A percentile compares a stretch with the other conserved stretches of the same genome.
These are phyloP conservation scores for Drosophila nasuta DNA, from an alignment of 1,140 invertebrate genomes.

Conservation along the genomic window DNA sequence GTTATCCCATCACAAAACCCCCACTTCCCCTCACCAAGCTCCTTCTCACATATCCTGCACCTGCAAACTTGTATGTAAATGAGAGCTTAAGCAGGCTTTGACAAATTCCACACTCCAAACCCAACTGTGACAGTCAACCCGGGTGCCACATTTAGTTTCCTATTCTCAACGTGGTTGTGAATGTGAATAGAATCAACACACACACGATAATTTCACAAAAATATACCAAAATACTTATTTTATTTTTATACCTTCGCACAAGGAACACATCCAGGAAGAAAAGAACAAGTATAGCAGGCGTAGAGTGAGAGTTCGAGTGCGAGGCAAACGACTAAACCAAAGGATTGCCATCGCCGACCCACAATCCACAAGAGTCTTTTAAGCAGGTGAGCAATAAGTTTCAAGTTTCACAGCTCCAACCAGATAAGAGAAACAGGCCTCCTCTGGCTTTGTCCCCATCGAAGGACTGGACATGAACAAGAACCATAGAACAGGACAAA, in stretches of 20 bases:
- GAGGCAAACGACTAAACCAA: background rate
- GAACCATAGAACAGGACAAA: constrained; percentile 24
- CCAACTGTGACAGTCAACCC: constrained; percentile 11
- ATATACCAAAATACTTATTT: constrained; percentile 13
- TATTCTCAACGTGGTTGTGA: constrained; percentile 21
- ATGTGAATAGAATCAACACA: constrained; percentile 31
- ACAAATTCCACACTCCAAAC: constrained; percentile 30
- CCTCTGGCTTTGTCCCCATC: background rate
- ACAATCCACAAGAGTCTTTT: constrained; percentile 6
- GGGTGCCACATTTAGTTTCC: constrained; percentile 6
- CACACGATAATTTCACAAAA: constrained; percentile 35
- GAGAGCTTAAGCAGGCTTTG: constrained; percentile 64
- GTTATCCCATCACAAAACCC: constrained; percentile 36
- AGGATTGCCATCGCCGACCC: constrained; percentile 6
- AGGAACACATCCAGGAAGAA: background rate
- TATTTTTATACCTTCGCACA: constrained; percentile 11
- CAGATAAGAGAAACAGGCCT: background rate
- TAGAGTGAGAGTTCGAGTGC: background rate
- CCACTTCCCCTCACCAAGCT: background rate
- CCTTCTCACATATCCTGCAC: background rate
- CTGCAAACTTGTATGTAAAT: constrained; percentile 62
- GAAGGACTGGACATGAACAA: background rate
- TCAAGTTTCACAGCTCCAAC: constrained; percentile 2
- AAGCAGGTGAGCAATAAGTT: constrained; percentile 23
- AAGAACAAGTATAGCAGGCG: background rate